phyloP scores from a whole-genome alignment of 30 jellyfish, hydroid and myxozoan species.

The Mastigias papua region DNA sequence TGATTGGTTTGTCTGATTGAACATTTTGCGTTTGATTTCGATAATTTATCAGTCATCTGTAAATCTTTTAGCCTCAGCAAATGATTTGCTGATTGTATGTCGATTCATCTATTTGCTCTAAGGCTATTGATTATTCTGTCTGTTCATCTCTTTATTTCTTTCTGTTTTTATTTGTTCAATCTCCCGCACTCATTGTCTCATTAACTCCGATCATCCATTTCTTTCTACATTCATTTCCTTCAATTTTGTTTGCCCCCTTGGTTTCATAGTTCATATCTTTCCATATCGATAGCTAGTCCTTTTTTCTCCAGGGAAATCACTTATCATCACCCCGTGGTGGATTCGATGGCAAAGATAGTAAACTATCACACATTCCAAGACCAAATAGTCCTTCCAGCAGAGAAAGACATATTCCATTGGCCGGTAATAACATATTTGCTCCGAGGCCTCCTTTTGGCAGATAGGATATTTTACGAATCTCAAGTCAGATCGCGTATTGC shows the following conservation, averaged over 20 bases:
- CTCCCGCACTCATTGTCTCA: too few species aligned
- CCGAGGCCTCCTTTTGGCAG: constrained; percentile 75
- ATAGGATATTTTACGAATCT: neutral
- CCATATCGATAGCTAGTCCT: neutral
- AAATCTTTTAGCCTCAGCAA: too few species aligned
- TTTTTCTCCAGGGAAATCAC: constrained; percentile 29
- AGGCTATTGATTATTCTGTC: too few species aligned
- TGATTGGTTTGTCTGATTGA: too few species aligned
- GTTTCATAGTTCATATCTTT: too few species aligned
- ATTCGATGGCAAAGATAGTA: constrained; percentile 36
- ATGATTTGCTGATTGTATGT: neutral
- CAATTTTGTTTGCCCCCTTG: too few species aligned
- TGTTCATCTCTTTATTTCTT: too few species aligned
- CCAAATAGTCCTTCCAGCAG: constrained; percentile 61
- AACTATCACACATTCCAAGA: constrained; percentile 71
- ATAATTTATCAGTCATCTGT: too few species aligned
- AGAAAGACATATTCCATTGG: constrained; percentile 35
- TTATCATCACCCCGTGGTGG: constrained; percentile 60
- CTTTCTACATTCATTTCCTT: neutral
- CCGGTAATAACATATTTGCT: constrained; percentile 19
- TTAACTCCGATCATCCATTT: neutral
- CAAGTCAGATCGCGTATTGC: too few species aligned
- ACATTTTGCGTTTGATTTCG: too few species aligned
- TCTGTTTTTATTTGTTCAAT: too few species aligned
- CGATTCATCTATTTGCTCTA: neutral